Evolutionary conservation across 2,113 vertebrate genomes (phyloP).

Genomic region (Apeltes quadracus): DNA sequence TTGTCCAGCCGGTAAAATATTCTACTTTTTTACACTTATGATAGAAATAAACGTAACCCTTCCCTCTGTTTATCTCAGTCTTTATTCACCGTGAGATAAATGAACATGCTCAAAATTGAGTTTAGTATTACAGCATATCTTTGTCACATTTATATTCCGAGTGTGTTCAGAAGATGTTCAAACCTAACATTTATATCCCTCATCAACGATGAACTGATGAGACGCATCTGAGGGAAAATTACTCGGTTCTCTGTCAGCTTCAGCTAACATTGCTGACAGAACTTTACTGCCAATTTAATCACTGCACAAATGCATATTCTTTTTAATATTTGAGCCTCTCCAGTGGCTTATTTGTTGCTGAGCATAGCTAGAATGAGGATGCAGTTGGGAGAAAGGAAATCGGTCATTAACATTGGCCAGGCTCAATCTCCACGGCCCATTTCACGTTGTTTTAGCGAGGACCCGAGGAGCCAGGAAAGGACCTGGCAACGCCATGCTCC

Average conservation of each 20-base stretch:
- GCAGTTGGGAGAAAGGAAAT: conserved; percentile 63
- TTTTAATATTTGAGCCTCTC: conserved; percentile 48
- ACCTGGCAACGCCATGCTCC: conserved; percentile 59
- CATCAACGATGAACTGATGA: conserved; percentile 29
- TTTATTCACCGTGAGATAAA: not conserved
- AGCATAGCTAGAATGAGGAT: conserved; percentile 52
- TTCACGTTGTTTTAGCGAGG: conserved; percentile 58
- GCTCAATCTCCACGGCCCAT: conserved; percentile 63
- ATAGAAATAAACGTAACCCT: not conserved
- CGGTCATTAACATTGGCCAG: conserved; percentile 62
- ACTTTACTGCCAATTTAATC: conserved; percentile 33
- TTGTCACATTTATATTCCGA: conserved; percentile 25
- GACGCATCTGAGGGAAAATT: conserved; percentile 27
- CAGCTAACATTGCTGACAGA: conserved; percentile 29
- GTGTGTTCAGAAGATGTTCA: not conserved
- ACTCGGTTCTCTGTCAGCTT: conserved; percentile 32
- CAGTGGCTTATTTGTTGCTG: conserved; percentile 63
- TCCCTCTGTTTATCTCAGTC: not conserved
- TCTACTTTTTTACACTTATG: not conserved
- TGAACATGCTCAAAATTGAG: not conserved
- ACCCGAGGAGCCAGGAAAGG: conserved; percentile 47
- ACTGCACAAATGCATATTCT: conserved; percentile 38
- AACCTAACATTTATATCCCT: conserved; percentile 11
- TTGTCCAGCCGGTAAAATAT: conserved; percentile 4
- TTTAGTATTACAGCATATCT: not conserved